Percentiles rank a stretch among this genome's conserved stretches.
Conservation (phyloP, 2,888 invertebrate species). For the Selenia dentaria region DNA sequence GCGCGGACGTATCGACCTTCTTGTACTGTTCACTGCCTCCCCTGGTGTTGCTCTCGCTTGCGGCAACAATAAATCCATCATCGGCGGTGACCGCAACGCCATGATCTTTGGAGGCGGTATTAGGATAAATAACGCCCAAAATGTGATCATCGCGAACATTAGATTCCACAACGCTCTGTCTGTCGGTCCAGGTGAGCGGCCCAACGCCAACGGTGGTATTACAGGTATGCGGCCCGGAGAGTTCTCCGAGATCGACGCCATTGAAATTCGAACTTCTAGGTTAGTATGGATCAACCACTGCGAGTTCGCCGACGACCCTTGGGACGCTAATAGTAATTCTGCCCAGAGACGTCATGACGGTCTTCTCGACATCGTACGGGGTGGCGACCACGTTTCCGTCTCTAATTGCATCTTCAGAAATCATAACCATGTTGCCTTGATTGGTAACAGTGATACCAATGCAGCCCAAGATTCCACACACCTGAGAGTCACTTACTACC, state of each 20-base stretch:
- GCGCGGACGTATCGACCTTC: slow-evolving; percentile 26
- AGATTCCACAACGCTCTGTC: slow-evolving; percentile 15
- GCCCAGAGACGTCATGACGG: too few species aligned
- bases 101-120: slow-evolving; percentile 17
- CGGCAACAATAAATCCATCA: slow-evolving; percentile 24
- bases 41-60: slow-evolving; percentile 25
- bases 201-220: slow-evolving; percentile 20
- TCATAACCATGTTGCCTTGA: too few species aligned
- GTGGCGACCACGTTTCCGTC: too few species aligned
- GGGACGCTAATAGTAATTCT: slow-evolving; percentile 8
- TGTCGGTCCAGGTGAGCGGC: slow-evolving; percentile 12
- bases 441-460: too few species aligned
- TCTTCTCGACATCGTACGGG: too few species aligned
- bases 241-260: slow-evolving; percentile 9
- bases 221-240: slow-evolving; percentile 1
- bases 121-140: background rate
- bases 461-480: too few species aligned
- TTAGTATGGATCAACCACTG: slow-evolving; percentile 24
- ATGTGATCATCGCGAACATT: slow-evolving; percentile 15
- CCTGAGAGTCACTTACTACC: too few species aligned
- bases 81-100: slow-evolving; percentile 20
- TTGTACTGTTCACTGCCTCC: slow-evolving; percentile 16
- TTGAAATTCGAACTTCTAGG: background rate
- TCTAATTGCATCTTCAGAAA: too few species aligned
- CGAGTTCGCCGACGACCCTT: slow-evolving; percentile 29